Percentiles rank a stretch among this genome's conserved stretches.
phyloP scores from a whole-genome alignment of 2,888 invertebrate genomes.

The Eupeodes luniger region DNA sequence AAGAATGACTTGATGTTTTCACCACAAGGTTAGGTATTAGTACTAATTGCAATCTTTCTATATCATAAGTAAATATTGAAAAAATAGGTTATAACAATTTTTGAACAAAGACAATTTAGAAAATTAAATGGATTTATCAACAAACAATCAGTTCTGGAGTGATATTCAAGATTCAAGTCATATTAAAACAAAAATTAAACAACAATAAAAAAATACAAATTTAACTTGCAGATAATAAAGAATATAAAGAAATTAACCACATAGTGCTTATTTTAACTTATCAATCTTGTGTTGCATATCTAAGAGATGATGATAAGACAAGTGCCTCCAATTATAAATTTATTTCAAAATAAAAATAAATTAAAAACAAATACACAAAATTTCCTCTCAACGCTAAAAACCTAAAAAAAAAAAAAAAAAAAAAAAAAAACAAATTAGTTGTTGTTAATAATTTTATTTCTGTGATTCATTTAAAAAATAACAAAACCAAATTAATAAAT shows the following conservation, averaged over 20 bases:
- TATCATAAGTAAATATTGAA: no score
- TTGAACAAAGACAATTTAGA: no score
- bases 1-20: no score
- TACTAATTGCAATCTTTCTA: no score
- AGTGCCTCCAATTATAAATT: conserved; percentile 52
- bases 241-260: conserved; percentile 2
- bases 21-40: no score
- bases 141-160: not conserved
- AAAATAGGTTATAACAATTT: no score
- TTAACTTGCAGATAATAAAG: conserved; percentile 30
- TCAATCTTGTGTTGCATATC: conserved; percentile 27
- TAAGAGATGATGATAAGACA: conserved; percentile 42
- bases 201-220: not conserved
- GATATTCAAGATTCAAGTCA: conserved; percentile 27
- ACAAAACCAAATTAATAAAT: not conserved
- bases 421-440: not conserved
- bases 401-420: not conserved
- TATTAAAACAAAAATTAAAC: not conserved
- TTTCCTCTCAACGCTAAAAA: not conserved
- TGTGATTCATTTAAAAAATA: conserved; percentile 44
- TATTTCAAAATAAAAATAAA: not conserved
- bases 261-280: conserved; percentile 4
- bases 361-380: conserved; percentile 9
- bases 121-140: no score
- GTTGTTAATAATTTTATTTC: conserved; percentile 27